A percentile compares a stretch with the other conserved stretches of the same genome.
These are phyloP conservation scores for Lithophane leautieri DNA, from an alignment of 2,888 invertebrate species.

Conservation along the genomic window DNA sequence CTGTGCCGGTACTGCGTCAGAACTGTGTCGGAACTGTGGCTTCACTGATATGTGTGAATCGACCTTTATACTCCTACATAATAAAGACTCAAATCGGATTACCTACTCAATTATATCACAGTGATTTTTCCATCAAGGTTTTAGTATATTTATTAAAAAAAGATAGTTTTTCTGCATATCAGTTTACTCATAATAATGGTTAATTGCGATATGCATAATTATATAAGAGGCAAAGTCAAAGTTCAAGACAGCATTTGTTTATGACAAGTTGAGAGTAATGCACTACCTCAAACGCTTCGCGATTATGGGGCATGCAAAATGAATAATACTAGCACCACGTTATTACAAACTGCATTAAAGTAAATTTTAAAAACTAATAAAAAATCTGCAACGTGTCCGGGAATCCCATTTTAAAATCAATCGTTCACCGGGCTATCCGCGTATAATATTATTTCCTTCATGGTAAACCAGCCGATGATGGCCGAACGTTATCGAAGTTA, in stretches of 20 bases:
- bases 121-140: not conserved
- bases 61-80: no score
- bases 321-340: not conserved
- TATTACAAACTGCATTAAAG: conserved; percentile 35
- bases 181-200: no score
- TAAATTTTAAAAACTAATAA: conserved; percentile 37
- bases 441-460: conserved; percentile 52
- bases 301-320: not conserved
- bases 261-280: no score
- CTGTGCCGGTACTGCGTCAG: no score
- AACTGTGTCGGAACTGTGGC: no score
- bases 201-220: no score
- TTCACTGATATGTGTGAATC: no score
- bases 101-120: not conserved
- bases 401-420: conserved; percentile 40
- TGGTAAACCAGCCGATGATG: conserved; percentile 22
- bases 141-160: not conserved
- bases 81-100: not conserved
- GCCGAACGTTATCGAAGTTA: conserved; percentile 33
- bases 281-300: no score
- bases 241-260: no score
- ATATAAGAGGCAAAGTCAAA: no score
- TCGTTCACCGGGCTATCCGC: conserved; percentile 14
- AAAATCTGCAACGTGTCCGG: conserved; percentile 26
- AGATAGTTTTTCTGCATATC: no score